phyloP scores from a whole-genome alignment of 1,140 invertebrate species.

The Calephelis nemesis region DNA sequence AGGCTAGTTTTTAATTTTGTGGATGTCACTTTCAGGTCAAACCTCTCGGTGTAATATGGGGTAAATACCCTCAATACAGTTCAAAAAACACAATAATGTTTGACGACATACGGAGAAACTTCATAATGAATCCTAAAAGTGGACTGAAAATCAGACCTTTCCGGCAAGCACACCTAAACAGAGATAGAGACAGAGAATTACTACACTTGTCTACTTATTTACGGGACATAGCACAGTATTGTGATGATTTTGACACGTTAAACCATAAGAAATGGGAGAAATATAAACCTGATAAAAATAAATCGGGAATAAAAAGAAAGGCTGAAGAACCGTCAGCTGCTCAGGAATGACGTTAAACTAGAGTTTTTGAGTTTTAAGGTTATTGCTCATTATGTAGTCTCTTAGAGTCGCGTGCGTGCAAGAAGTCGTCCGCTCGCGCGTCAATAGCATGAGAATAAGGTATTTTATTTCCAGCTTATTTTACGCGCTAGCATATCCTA shows the following conservation, averaged over 20 bases:
- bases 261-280: slow-evolving; percentile 97
- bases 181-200: slow-evolving; percentile 91
- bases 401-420: too few relatives aligned
- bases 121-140: slow-evolving; percentile 98
- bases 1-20: too few relatives aligned
- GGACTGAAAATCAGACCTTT: slow-evolving; percentile 95
- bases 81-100: slow-evolving; percentile 98
- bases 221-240: slow-evolving; percentile 88
- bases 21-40: slow-evolving; percentile 85
- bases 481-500: too few relatives aligned
- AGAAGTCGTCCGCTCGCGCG: too few relatives aligned
- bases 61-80: slow-evolving; percentile 93
- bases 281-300: slow-evolving; percentile 81
- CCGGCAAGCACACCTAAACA: slow-evolving; percentile 92
- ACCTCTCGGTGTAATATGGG: slow-evolving; percentile 98
- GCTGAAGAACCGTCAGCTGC: slow-evolving; percentile 61
- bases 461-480: too few relatives aligned
- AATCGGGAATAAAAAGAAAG: slow-evolving; percentile 68
- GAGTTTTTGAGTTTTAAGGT: slow-evolving; percentile 1
- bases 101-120: slow-evolving; percentile 97
- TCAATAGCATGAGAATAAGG: too few relatives aligned
- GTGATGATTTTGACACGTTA: slow-evolving; percentile 90
- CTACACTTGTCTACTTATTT: slow-evolving; percentile 91
- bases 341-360: slow-evolving; percentile 55
- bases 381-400: not conserved